Evolutionary conservation across 2,888 invertebrate genomes (phyloP), one percentile per base, ranked within the genome.

Genomic region (Drosophila anomelani): DNA sequence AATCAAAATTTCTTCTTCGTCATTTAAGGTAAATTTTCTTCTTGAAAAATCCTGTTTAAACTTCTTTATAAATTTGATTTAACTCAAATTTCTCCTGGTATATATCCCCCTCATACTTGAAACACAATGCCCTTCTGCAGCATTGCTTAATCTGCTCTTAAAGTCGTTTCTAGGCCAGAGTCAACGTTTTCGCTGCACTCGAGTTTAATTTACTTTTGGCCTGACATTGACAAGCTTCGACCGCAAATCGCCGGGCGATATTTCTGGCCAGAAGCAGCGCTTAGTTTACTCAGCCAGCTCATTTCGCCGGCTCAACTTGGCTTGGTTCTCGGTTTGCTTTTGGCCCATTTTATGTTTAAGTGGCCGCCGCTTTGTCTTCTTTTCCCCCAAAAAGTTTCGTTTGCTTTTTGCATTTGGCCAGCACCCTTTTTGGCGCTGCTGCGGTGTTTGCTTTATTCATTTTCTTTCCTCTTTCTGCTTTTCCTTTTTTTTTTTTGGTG

Each of bases 271-370:
- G 43, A 51, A 53, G 51, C 71, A 75, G 77, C 66, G 75, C 70
- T 79, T 71, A 62, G 58, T 77, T 70, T 41, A 32, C 60, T 53
- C 60, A 47, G 20, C 47, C 62, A 67, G 69, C 61, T 57, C 75
- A 75, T 61, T 81, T 81, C 63, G 38, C 62, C 23, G 51, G 20
- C 49, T 51, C 20, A 13, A 13, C 51, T 23, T 54, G 56, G 74
- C 34, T 41, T 15, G 51, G 17, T 61, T 72, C 69, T 72, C 69
- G 76, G 76, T 85, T 85, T 83, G 78, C 78, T 68, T 56, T 80
- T 54, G 61, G 47, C 51, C 53, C 66, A 66, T 66, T 73, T 74
- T 74, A 47, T 68, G 70, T 68, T 68, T 69, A 69, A 68, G 68
- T 68, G 68, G 68, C 47, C 57, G 70, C 47, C 70, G 68, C 70